Evolutionary conservation across 1,140 invertebrate genomes (phyloP).

Genomic region (Colletes latitarsis): DNA sequence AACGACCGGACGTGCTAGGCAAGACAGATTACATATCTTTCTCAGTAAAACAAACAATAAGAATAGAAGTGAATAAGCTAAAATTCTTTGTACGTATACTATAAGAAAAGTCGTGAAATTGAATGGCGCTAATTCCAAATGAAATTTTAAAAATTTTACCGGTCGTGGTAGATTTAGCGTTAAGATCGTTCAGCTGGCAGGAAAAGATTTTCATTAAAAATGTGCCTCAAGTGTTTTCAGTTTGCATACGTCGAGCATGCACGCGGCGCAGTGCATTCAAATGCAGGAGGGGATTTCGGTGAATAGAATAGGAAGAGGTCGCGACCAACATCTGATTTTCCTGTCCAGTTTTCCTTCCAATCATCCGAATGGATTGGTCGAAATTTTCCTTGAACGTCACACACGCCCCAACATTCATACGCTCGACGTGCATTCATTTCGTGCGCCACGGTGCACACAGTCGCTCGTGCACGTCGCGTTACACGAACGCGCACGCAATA

Average conservation of each 20-base stretch:
- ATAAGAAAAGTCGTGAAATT: too few relatives aligned
- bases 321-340: conserved; percentile 60
- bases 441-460: conserved; percentile 16
- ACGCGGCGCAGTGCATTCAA: conserved; percentile 36
- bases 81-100: too few relatives aligned
- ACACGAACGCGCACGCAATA: conserved; percentile 21
- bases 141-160: too few relatives aligned
- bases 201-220: conserved; percentile 4
- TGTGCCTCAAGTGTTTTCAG: conserved; percentile 1
- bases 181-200: not conserved
- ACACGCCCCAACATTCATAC: conserved; percentile 36
- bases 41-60: too few relatives aligned
- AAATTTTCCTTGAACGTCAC: conserved; percentile 59
- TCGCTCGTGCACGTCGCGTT: conserved; percentile 7
- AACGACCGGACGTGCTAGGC: too few relatives aligned
- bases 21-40: too few relatives aligned
- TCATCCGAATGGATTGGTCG: conserved; percentile 63
- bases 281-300: conserved; percentile 42
- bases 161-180: too few relatives aligned
- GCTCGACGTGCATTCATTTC: conserved; percentile 37
- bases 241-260: not conserved
- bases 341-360: conserved; percentile 64
- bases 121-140: too few relatives aligned
- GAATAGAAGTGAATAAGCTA: too few relatives aligned
- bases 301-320: conserved; percentile 45